These are phyloP conservation scores for Apamea monoglypha DNA, from an alignment of 2,888 invertebrate species.

Conservation along the genomic window DNA sequence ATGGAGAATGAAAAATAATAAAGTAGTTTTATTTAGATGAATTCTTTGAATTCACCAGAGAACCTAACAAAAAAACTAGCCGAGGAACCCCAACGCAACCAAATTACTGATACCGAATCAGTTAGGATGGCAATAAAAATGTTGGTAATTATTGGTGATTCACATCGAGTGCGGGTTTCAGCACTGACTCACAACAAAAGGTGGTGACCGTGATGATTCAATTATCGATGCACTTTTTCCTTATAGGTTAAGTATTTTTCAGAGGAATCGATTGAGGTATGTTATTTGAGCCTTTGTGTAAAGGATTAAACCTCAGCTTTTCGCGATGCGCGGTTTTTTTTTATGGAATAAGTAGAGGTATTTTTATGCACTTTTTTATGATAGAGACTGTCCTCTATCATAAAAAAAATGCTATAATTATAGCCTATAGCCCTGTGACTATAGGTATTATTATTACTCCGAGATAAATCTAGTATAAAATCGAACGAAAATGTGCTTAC, in stretches of 20 bases:
- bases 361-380: neutral
- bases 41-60: neutral
- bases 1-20: too few relatives aligned
- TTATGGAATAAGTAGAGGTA: neutral
- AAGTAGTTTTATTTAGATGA: neutral
- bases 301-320: neutral
- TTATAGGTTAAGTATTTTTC: slow-evolving; percentile 20
- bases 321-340: neutral
- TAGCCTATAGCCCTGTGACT: too few relatives aligned
- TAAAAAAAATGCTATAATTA: too few relatives aligned
- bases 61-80: neutral
- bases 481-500: too few relatives aligned
- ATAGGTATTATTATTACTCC: neutral
- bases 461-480: neutral
- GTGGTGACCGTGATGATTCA: slow-evolving; percentile 63
- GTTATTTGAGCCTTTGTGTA: neutral
- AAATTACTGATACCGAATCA: slow-evolving; percentile 62
- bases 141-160: slow-evolving; percentile 63
- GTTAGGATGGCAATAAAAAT: slow-evolving; percentile 63
- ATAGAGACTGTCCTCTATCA: neutral
- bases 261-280: slow-evolving; percentile 10
- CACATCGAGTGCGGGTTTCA: slow-evolving; percentile 59
- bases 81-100: slow-evolving; percentile 32
- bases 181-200: slow-evolving; percentile 58
- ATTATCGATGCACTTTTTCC: slow-evolving; percentile 65